Evolutionary conservation across 2,797 vertebrate species (phyloP), one percentile per base, ranked within the genome.

Genomic region (Cyclura pinguis): DNA sequence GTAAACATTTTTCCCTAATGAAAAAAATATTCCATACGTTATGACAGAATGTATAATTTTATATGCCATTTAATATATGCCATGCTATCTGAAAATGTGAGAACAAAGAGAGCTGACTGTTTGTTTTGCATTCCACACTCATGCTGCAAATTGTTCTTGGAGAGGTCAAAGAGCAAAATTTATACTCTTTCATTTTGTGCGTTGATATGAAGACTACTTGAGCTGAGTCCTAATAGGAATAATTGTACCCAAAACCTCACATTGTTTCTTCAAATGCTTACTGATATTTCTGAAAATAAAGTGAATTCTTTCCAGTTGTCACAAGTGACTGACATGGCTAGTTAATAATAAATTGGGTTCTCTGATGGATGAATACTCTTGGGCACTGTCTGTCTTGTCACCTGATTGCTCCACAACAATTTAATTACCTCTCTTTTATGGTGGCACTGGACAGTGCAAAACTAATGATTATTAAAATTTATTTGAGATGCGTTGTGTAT

Each of bases 41-140:
- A 92, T 94, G 95, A 95, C 91, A 96, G 96, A 97, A 97, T 96
- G 96, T 97, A 96, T 97, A 95, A 97, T 97, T 97, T 97, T 97
- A 94, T 97, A 97, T 89, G 91, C 80, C 80, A 89, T 96, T 96
- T 96, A 93, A 91, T 97, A 93, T 95, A 95, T 92, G 90, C 87
- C 91, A 77, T 92, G 92, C 93, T 90, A 92, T 95, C 94, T 95
- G 88, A 29, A 93, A 94, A 94, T 92, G 85, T 72, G 78, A 90
- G 93, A 90, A 92, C 14, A 95, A 90, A 87, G 88, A 92, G 84
- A 91, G 94, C 90, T 92, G 90, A 90, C 80, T 35, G 32, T 69
- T 93, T 90, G 47, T 22, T 93, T 94, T 62, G 72, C 57, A 80
- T 91, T 90, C 69, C 80, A 82, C 93, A 92, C 82, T 91, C 93